A percentile compares a stretch with the other conserved stretches of the same genome.
These are phyloP conservation scores for Centropristis striata DNA, from an alignment of 2,113 vertebrate genomes.

Conservation along the genomic window DNA sequence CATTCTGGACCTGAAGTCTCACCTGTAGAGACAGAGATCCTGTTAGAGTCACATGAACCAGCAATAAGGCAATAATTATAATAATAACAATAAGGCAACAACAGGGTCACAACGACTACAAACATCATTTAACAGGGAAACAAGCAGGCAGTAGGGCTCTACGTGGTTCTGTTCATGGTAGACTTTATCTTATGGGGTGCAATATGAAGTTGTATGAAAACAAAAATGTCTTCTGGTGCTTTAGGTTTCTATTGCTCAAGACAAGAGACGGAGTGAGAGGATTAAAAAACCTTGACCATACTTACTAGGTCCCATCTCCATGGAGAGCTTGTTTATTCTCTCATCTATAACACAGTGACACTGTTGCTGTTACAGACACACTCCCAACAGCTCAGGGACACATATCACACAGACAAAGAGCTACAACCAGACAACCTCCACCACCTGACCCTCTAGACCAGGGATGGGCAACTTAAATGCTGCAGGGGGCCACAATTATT, in stretches of 20 bases:
- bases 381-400: constrained; percentile 75
- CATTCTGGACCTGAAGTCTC: constrained; percentile 95
- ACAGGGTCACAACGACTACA: constrained; percentile 20
- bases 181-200: constrained; percentile 40
- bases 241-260: constrained; percentile 77
- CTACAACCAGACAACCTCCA: constrained; percentile 69
- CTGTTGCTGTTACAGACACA: constrained; percentile 93
- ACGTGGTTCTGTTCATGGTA: constrained; percentile 24
- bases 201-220: constrained; percentile 44
- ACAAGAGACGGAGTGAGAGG: constrained; percentile 86
- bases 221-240: constrained; percentile 32
- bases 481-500: no score
- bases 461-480: no score
- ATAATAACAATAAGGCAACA: no score
- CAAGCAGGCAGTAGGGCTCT: constrained; percentile 43
- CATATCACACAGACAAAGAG: constrained; percentile 69
- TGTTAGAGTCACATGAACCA: constrained; percentile 7
- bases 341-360: constrained; percentile 97
- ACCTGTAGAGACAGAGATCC: constrained; percentile 86
- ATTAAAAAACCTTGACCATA: constrained; percentile 89
- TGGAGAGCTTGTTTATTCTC: constrained; percentile 91
- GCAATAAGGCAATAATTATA: not conserved
- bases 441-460: no score
- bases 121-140: constrained; percentile 37
- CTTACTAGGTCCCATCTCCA: constrained; percentile 94